These are phyloP conservation scores for Sinocyclocheilus anshuiensis DNA, from an alignment of 2,113 vertebrate genomes.

Conservation along the genomic window DNA sequence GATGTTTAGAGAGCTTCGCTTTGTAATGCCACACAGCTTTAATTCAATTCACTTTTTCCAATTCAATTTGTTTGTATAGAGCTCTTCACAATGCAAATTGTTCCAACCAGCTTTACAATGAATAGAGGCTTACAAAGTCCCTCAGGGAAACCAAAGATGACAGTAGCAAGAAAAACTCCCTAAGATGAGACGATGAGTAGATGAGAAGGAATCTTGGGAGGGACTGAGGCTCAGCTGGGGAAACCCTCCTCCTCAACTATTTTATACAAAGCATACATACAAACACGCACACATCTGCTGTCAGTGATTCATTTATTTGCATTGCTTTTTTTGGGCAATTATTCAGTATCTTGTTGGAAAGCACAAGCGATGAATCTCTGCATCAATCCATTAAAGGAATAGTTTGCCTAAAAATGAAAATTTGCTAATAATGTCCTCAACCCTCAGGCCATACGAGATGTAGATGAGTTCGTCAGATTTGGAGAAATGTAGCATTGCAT, in stretches of 20 bases:
- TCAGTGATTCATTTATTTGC: neutral
- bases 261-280: neutral
- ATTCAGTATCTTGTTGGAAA: neutral
- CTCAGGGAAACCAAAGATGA: neutral
- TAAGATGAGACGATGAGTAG: conserved; percentile 1
- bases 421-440: neutral
- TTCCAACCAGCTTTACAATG: neutral
- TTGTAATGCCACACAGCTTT: neutral
- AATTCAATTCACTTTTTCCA: conserved; percentile 13
- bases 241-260: conserved; percentile 7
- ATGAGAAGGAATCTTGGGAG: conserved; percentile 8
- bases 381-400: neutral
- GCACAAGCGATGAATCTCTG: neutral
- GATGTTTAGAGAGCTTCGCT: conserved; percentile 21
- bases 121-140: conserved; percentile 8
- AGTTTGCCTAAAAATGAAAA: neutral
- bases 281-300: neutral
- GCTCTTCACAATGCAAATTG: conserved; percentile 5
- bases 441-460: neutral
- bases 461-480: neutral
- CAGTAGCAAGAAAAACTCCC: conserved; percentile 4
- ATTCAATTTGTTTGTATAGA: conserved; percentile 32
- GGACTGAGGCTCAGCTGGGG: conserved; percentile 2
- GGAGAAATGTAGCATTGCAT: too few species aligned
- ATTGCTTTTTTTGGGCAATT: neutral